Evolutionary conservation across 2,797 vertebrate genomes (phyloP).

Genomic region (Pipistrellus kuhlii): DNA sequence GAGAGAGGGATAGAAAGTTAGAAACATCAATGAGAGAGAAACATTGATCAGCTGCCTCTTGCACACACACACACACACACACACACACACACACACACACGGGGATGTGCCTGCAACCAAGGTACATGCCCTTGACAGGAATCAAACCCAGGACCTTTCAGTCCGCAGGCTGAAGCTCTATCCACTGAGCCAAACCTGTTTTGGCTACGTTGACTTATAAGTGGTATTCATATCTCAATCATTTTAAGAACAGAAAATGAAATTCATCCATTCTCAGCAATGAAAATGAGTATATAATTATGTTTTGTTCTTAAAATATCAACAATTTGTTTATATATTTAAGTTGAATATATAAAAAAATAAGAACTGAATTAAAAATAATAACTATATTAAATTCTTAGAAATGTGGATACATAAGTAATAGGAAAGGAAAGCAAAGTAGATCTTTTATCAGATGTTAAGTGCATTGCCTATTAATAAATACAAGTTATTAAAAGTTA

Average conservation of each 20-base stretch:
- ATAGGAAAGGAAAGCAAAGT: background rate
- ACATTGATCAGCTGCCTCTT: too few relatives aligned
- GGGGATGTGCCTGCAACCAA: too few relatives aligned
- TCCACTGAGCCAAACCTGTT: too few relatives aligned
- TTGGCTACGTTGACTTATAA: background rate
- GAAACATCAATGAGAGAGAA: too few relatives aligned
- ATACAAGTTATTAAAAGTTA: constrained; percentile 6
- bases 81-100: too few relatives aligned
- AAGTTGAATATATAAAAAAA: background rate
- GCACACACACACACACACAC: too few relatives aligned
- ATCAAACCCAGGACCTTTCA: too few relatives aligned
- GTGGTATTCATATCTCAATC: background rate
- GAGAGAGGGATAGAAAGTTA: too few relatives aligned
- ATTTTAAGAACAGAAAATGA: constrained; percentile 1
- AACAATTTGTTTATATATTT: background rate
- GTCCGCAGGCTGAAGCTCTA: too few relatives aligned
- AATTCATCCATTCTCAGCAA: background rate
- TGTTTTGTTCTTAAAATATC: background rate
- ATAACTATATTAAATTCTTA: background rate
- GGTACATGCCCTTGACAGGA: too few relatives aligned
- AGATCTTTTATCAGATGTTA: background rate
- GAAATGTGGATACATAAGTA: background rate
- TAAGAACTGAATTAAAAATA: background rate
- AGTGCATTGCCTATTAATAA: background rate
- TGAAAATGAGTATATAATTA: background rate